Conservation (phyloP, 2,797 vertebrate species). For the Sphaeramia orbicularis region DNA sequence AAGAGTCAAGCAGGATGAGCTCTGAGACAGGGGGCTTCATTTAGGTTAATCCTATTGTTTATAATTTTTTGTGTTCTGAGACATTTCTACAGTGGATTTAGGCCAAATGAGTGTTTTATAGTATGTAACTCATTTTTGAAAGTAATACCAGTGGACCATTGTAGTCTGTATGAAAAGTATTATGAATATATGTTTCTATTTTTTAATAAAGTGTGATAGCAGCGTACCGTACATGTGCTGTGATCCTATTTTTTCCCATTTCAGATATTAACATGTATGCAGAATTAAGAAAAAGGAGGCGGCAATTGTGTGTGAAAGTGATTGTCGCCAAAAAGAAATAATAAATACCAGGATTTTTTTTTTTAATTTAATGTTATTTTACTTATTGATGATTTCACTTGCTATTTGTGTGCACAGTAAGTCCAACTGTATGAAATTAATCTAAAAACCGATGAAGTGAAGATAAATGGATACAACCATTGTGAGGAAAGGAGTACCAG, state of each 20-base stretch:
- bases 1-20: conserved; percentile 17
- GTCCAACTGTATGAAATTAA: too few species aligned
- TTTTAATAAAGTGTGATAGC: conserved; percentile 85
- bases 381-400: not conserved
- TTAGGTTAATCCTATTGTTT: conserved; percentile 20
- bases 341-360: too few species aligned
- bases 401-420: too few species aligned
- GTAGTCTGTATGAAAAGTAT: conserved; percentile 83
- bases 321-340: not conserved
- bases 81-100: conserved; percentile 80
- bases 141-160: conserved; percentile 80
- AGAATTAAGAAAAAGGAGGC: conserved; percentile 8
- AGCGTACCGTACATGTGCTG: conserved; percentile 62
- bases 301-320: conserved; percentile 1
- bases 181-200: conserved; percentile 85
- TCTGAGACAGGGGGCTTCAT: conserved; percentile 31
- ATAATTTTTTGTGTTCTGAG: conserved; percentile 40
- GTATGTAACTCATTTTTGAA: conserved; percentile 71
- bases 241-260: conserved; percentile 54
- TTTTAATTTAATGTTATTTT: not conserved
- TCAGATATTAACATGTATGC: not conserved
- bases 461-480: conserved; percentile 3
- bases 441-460: not conserved
- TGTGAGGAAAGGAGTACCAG: conserved; percentile 15
- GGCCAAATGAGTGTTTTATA: conserved; percentile 81